Evolutionary conservation across 2,797 vertebrate genomes (phyloP).

Genomic region (Enteromius radiatus): DNA sequence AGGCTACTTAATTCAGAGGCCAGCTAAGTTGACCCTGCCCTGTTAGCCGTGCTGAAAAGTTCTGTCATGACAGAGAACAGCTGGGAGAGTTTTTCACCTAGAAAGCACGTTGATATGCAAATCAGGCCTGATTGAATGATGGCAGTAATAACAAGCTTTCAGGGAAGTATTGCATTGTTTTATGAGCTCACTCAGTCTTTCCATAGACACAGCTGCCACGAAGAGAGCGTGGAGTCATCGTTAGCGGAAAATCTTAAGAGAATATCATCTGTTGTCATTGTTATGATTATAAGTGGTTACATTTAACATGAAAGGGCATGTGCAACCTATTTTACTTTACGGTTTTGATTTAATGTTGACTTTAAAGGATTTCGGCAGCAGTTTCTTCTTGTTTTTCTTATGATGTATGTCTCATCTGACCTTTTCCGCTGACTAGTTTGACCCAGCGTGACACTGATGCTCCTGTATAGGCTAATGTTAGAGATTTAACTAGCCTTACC

Average conservation of each 20-base stretch:
- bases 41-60: not conserved
- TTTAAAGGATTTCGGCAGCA: conserved; percentile 1
- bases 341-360: conserved; percentile 15
- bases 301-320: not conserved
- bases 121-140: conserved; percentile 81
- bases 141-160: conserved; percentile 79
- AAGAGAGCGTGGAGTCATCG: conserved; percentile 71
- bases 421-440: conserved; percentile 4
- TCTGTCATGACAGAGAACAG: conserved; percentile 25
- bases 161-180: conserved; percentile 67
- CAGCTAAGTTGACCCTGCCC: conserved; percentile 27
- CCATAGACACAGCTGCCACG: conserved; percentile 71
- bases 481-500: not conserved
- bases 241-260: conserved; percentile 68
- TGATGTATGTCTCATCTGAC: conserved; percentile 4
- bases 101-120: conserved; percentile 74
- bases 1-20: conserved; percentile 45
- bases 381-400: conserved; percentile 46
- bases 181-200: conserved; percentile 73
- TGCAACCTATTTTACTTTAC: not conserved
- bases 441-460: not conserved
- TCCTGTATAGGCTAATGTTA: not conserved
- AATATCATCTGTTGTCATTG: conserved; percentile 71
- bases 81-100: conserved; percentile 59
- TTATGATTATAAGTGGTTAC: conserved; percentile 58